Conservation (phyloP, 2,888 invertebrate genomes). For the Autographa pulchrina region DNA sequence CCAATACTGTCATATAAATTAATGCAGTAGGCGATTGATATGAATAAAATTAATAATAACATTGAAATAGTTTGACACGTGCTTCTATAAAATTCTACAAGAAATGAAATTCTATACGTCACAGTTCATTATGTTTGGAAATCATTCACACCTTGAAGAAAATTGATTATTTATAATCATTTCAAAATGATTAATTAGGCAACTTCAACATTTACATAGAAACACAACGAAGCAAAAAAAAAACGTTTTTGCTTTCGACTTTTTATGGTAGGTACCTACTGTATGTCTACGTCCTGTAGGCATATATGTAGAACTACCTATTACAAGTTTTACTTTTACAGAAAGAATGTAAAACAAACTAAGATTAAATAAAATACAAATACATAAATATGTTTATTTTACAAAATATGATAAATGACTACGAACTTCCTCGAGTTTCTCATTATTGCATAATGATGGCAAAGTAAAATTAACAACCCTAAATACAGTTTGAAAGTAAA, state of each 20-base stretch:
- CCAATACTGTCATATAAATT: neutral
- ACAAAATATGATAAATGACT: neutral
- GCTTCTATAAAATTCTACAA: neutral
- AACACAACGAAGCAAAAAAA: neutral
- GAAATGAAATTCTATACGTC: neutral
- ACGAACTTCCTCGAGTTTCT: conserved; percentile 1
- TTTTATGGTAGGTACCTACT: too few relatives aligned
- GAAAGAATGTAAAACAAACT: too few relatives aligned
- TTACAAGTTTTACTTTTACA: too few relatives aligned
- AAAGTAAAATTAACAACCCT: conserved; percentile 25
- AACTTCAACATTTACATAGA: neutral
- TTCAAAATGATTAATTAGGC: neutral
- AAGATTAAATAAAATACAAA: too few relatives aligned
- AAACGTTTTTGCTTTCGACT: neutral
- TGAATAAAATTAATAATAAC: neutral
- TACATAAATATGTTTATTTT: neutral
- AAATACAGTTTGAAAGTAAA: conserved; percentile 29
- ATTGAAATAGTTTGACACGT: neutral
- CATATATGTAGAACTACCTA: too few relatives aligned
- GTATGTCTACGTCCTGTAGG: too few relatives aligned
- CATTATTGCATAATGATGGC: conserved; percentile 15
- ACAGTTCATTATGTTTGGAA: neutral
- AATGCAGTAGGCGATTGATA: neutral
- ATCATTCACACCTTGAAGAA: neutral
- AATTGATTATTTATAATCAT: neutral